Evolutionary conservation across 2,113 vertebrate species (phyloP).

Genomic region (Fulica atra): DNA sequence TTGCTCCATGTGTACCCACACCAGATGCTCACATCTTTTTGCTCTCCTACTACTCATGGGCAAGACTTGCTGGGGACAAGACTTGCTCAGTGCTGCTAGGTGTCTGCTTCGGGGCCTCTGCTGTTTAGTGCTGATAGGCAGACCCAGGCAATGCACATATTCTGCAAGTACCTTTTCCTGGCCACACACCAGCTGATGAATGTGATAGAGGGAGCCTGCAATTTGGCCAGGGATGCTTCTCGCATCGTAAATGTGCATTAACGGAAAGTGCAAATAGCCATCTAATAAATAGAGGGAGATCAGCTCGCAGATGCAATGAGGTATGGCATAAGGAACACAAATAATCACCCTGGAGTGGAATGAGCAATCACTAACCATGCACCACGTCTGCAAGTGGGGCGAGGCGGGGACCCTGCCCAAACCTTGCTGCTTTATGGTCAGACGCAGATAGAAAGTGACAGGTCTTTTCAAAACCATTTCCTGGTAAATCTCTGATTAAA

Average conservation of each 20-base stretch:
- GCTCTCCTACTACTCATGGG: background rate
- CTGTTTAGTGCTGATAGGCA: background rate
- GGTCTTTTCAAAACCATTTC: background rate
- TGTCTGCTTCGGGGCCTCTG: background rate
- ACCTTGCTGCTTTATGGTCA: background rate
- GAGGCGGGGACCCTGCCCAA: background rate
- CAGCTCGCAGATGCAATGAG: background rate
- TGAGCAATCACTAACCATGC: background rate
- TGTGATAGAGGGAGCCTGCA: background rate
- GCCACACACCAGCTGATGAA: background rate
- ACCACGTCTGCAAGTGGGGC: background rate
- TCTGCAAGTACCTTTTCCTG: background rate
- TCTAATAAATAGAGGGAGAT: constrained; percentile 8
- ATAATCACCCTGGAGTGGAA: constrained; percentile 35
- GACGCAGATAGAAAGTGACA: background rate
- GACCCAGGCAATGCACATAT: background rate
- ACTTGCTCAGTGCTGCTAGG: no score
- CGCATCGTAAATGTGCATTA: constrained; percentile 46
- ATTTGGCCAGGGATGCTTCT: background rate
- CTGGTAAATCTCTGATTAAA: background rate
- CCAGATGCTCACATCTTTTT: background rate
- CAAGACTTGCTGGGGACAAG: no score
- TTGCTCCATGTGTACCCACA: background rate
- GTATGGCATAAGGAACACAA: constrained; percentile 44
- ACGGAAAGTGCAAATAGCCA: background rate